Conservation (phyloP, 92 coral and sea anemone genomes). For the Zoanthus sansibaricus region DNA sequence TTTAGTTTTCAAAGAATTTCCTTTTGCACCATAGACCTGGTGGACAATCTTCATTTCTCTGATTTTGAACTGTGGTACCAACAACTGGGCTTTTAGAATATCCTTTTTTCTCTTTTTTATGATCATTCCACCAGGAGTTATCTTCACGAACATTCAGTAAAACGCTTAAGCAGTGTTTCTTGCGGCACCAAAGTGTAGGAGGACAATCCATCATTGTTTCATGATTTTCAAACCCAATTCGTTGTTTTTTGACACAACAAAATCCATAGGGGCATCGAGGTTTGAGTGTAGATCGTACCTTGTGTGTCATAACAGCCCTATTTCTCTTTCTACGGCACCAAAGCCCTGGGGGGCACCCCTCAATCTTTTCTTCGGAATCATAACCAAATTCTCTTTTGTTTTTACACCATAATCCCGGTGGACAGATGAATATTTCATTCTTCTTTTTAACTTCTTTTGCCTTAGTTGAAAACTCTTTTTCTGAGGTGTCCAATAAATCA, state of each 20-base stretch:
- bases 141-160: not conserved
- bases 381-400: slow-evolving; percentile 14
- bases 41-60: slow-evolving; percentile 5
- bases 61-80: not conserved
- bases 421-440: slow-evolving; percentile 2
- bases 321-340: slow-evolving; percentile 79
- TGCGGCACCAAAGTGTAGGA: slow-evolving; percentile 30
- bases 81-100: not conserved
- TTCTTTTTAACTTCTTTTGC: not conserved
- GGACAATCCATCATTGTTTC: slow-evolving; percentile 24
- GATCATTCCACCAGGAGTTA: not conserved
- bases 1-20: not conserved
- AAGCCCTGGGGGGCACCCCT: slow-evolving; percentile 85
- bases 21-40: slow-evolving; percentile 42
- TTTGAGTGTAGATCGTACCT: slow-evolving; percentile 13
- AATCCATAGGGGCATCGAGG: slow-evolving; percentile 18
- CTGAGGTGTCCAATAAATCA: not conserved
- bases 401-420: slow-evolving; percentile 34
- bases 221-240: slow-evolving; percentile 18
- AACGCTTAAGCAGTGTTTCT: not conserved
- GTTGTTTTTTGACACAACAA: slow-evolving; percentile 29
- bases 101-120: not conserved
- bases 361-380: not conserved
- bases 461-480: not conserved
- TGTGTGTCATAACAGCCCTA: not conserved